Percentiles rank a stretch among this genome's conserved stretches.
Conservation (phyloP, 2,888 invertebrate genomes). For the Chrysodeixis includens region DNA sequence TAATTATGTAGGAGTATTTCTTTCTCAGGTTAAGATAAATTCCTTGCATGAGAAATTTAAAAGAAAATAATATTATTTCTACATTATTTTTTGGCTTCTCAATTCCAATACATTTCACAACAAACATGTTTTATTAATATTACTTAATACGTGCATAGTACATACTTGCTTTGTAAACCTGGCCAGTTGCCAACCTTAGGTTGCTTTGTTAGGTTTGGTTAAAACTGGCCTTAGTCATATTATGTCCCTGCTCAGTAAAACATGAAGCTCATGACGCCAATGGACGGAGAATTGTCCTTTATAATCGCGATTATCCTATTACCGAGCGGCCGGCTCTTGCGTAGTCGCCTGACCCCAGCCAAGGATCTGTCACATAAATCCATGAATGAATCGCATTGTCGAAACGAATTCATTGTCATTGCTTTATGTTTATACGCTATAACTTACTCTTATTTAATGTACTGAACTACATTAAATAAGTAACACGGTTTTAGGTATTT, state of each 20-base stretch:
- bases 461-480: not conserved
- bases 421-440: constrained; percentile 28
- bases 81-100: not conserved
- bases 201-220: constrained; percentile 12
- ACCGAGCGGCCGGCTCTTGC: constrained; percentile 58
- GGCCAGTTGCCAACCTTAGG: constrained; percentile 12
- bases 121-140: not conserved
- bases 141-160: not conserved
- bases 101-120: not conserved
- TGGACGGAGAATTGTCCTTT: constrained; percentile 54
- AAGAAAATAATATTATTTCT: not conserved
- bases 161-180: not conserved
- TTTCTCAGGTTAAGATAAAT: not conserved
- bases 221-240: constrained; percentile 9
- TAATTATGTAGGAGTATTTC: not conserved
- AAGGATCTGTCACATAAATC: constrained; percentile 57
- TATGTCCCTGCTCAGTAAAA: constrained; percentile 19
- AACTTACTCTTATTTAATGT: not conserved
- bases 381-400: constrained; percentile 52
- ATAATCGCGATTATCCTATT: constrained; percentile 83
- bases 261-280: constrained; percentile 41
- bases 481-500: not conserved
- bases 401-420: constrained; percentile 29
- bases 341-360: constrained; percentile 56
- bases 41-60: not conserved